Evolutionary conservation across 2,888 invertebrate genomes (phyloP).

Genomic region (Megamerina dolium): DNA sequence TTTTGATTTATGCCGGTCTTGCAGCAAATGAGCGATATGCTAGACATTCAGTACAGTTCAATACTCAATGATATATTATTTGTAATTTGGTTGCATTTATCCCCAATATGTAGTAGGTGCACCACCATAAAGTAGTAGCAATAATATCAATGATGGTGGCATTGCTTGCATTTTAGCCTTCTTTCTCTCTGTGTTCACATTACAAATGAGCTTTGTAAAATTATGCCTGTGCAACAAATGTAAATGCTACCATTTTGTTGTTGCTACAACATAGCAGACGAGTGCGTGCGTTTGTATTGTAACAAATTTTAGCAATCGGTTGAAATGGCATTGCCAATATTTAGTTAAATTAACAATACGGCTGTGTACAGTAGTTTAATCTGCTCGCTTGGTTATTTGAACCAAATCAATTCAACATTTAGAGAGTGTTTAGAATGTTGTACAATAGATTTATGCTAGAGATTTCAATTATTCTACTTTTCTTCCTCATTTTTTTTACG

Average conservation of each 20-base stretch:
- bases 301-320: constrained; percentile 15
- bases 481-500: too few species aligned
- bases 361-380: too few species aligned
- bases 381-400: too few species aligned
- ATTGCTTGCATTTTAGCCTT: background rate
- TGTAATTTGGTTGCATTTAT: constrained; percentile 9
- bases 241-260: background rate
- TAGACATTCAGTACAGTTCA: too few species aligned
- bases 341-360: too few species aligned
- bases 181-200: constrained; percentile 26
- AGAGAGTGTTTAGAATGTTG: too few species aligned
- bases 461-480: too few species aligned
- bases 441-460: too few species aligned
- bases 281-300: constrained; percentile 14
- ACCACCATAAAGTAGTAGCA: background rate
- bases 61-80: constrained; percentile 15
- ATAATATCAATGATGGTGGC: too few species aligned
- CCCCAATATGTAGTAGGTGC: background rate
- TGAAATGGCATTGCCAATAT: constrained; percentile 17
- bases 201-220: constrained; percentile 30
- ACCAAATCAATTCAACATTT: too few species aligned
- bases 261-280: constrained; percentile 3
- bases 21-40: too few species aligned
- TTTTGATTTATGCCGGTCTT: too few species aligned
- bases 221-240: constrained; percentile 12